Percentiles rank a stretch among this genome's conserved stretches.
Conservation (phyloP, 1,140 invertebrate genomes). For the Helicorthomorpha holstii region DNA sequence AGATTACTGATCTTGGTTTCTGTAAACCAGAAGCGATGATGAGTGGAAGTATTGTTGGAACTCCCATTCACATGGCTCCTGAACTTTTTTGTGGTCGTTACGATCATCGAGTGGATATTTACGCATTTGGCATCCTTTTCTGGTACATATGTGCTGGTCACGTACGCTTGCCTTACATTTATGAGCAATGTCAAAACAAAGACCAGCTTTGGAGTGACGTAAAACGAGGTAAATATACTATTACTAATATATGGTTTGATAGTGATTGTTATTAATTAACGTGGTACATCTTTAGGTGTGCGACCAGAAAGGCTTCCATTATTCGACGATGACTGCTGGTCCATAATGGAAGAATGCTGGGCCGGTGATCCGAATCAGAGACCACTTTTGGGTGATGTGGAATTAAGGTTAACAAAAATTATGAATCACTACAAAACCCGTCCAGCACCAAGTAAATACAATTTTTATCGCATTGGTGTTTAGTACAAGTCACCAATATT, state of each 20-base stretch:
- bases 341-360: conserved; percentile 74
- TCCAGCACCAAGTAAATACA: neutral
- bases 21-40: conserved; percentile 84
- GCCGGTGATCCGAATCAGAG: conserved; percentile 49
- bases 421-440: conserved; percentile 6
- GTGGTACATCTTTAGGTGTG: conserved; percentile 27
- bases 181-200: conserved; percentile 73
- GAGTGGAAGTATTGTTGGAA: conserved; percentile 55
- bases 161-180: conserved; percentile 56
- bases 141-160: conserved; percentile 80
- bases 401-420: conserved; percentile 42
- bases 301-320: conserved; percentile 54
- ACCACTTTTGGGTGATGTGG: conserved; percentile 60
- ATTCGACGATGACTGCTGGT: conserved; percentile 66
- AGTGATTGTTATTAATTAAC: neutral
- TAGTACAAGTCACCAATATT: neutral
- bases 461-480: neutral
- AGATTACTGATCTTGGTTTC: conserved; percentile 77
- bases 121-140: conserved; percentile 79
- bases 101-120: conserved; percentile 71
- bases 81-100: conserved; percentile 67
- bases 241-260: neutral
- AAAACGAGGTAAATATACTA: conserved; percentile 43
- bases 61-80: conserved; percentile 83
- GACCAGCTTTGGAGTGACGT: conserved; percentile 75